phyloP scores from a whole-genome alignment of 2,888 invertebrate genomes.

The Stomorhina lunata region DNA sequence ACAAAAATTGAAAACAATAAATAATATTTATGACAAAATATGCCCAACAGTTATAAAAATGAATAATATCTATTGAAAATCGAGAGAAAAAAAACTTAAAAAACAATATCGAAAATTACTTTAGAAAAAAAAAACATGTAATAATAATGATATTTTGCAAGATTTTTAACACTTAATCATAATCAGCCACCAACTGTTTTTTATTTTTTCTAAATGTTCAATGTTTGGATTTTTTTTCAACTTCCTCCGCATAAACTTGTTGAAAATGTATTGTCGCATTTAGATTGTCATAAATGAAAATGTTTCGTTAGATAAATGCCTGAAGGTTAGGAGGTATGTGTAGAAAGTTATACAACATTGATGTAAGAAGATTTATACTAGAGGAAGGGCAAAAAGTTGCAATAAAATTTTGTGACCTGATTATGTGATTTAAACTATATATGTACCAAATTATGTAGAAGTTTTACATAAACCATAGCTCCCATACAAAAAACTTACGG shows the following conservation, averaged over 20 bases:
- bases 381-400: neutral
- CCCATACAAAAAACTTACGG: no score
- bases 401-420: no score
- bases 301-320: neutral
- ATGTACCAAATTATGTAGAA: no score
- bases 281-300: slow-evolving; percentile 33
- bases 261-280: slow-evolving; percentile 61
- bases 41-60: slow-evolving; percentile 41
- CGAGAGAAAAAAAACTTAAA: neutral
- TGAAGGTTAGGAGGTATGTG: neutral
- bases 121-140: slow-evolving; percentile 19
- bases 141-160: slow-evolving; percentile 62
- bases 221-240: slow-evolving; percentile 59
- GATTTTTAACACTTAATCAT: slow-evolving; percentile 69
- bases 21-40: slow-evolving; percentile 63
- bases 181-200: slow-evolving; percentile 65
- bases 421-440: no score
- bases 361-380: no score
- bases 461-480: no score
- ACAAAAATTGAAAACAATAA: slow-evolving; percentile 57
- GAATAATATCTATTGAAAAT: neutral
- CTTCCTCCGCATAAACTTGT: slow-evolving; percentile 68
- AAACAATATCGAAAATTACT: no score
- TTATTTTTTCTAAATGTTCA: neutral
- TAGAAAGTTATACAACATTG: no score